These are phyloP conservation scores for Clepsis dumicolana DNA, from an alignment of 2,888 invertebrate genomes.

Conservation along the genomic window DNA sequence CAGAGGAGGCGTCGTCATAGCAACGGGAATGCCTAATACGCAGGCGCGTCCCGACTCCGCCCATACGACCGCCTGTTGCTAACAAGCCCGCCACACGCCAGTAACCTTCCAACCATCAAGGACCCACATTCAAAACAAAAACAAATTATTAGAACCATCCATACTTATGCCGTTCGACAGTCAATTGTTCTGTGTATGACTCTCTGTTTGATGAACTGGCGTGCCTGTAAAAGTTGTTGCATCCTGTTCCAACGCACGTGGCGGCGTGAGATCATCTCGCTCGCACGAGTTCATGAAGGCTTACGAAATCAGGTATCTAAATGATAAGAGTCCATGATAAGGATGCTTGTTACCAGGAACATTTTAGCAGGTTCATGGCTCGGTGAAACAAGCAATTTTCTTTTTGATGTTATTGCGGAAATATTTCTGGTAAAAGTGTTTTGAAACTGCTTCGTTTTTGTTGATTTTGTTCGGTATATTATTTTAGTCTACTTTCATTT, in stretches of 20 bases:
- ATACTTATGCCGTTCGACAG: neutral
- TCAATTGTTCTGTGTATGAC: slow-evolving; percentile 45
- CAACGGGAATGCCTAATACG: slow-evolving; percentile 70
- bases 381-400: neutral
- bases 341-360: slow-evolving; percentile 19
- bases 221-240: slow-evolving; percentile 54
- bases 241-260: slow-evolving; percentile 58
- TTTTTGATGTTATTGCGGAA: neutral
- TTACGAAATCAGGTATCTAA: slow-evolving; percentile 70
- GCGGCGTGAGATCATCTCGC: slow-evolving; percentile 61
- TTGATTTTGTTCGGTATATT: neutral
- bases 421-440: slow-evolving; percentile 4
- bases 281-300: slow-evolving; percentile 68
- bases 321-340: slow-evolving; percentile 40
- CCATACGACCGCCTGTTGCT: slow-evolving; percentile 82
- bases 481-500: no score
- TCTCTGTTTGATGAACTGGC: slow-evolving; percentile 51
- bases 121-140: slow-evolving; percentile 63
- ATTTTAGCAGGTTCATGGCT: neutral
- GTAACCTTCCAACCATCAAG: slow-evolving; percentile 64
- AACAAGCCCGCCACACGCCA: slow-evolving; percentile 69
- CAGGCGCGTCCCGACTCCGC: slow-evolving; percentile 76
- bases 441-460: neutral
- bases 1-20: slow-evolving; percentile 79
- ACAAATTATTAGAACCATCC: slow-evolving; percentile 6